These are phyloP conservation scores for Vanessa cardui DNA, from an alignment of 2,888 invertebrate genomes.

Conservation along the genomic window DNA sequence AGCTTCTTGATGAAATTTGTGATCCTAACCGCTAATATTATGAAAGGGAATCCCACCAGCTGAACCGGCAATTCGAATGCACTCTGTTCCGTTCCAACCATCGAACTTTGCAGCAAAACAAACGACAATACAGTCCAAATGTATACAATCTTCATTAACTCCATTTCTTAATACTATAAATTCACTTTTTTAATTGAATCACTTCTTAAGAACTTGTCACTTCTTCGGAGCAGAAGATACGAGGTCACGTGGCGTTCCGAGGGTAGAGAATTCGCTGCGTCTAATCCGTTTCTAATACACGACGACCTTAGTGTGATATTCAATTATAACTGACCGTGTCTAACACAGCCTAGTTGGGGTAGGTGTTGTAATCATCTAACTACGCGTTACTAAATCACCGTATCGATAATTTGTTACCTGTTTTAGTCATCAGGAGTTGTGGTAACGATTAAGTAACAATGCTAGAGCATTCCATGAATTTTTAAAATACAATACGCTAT, in stretches of 20 bases:
- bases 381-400: constrained; percentile 59
- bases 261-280: constrained; percentile 8
- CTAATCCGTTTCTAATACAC: constrained; percentile 49
- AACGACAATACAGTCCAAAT: constrained; percentile 61
- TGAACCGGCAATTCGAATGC: constrained; percentile 91
- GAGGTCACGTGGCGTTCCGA: not conserved
- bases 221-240: not conserved
- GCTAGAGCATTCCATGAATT: constrained; percentile 33
- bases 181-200: not conserved
- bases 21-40: constrained; percentile 89
- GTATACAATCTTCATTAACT: constrained; percentile 65
- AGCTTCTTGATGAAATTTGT: constrained; percentile 93
- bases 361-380: constrained; percentile 62
- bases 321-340: constrained; percentile 67
- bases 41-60: constrained; percentile 91
- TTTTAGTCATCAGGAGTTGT: constrained; percentile 43
- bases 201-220: constrained; percentile 2
- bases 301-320: constrained; percentile 63
- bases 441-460: constrained; percentile 40
- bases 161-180: constrained; percentile 53
- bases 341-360: constrained; percentile 51
- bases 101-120: constrained; percentile 62
- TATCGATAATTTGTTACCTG: constrained; percentile 40
- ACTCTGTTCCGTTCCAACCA: constrained; percentile 75
- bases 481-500: constrained; percentile 7